These are phyloP conservation scores for Romanogobio albipinnatus DNA, from an alignment of 2,113 vertebrate genomes.

Conservation along the genomic window DNA sequence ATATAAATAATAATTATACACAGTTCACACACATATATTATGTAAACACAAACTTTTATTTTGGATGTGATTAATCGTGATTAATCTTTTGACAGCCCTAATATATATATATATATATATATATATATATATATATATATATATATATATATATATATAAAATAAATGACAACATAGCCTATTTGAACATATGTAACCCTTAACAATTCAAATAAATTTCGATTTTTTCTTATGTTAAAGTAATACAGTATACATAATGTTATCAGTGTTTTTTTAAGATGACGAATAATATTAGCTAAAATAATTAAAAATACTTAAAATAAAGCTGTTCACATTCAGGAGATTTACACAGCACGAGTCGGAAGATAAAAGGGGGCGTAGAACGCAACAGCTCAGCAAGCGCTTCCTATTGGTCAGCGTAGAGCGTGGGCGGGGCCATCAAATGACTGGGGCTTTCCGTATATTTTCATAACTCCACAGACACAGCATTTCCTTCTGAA, in stretches of 20 bases:
- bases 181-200: not conserved
- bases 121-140: too few species aligned
- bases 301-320: not conserved
- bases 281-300: too few species aligned
- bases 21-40: too few species aligned
- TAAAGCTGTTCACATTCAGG: not conserved
- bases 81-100: too few species aligned
- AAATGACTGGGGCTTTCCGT: constrained; percentile 66
- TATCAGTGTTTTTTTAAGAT: not conserved
- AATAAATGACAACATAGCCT: not conserved
- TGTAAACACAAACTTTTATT: too few species aligned
- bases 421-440: constrained; percentile 65
- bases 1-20: too few species aligned
- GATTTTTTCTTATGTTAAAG: not conserved
- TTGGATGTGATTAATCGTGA: too few species aligned
- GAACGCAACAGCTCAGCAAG: constrained; percentile 45
- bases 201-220: not conserved
- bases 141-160: too few species aligned
- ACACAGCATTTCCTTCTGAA: constrained; percentile 62
- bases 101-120: too few species aligned
- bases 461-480: constrained; percentile 68
- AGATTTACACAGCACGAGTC: constrained; percentile 21
- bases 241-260: not conserved
- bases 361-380: constrained; percentile 70
- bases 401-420: constrained; percentile 62